A percentile compares a stretch with the other conserved stretches of the same genome.
Evolutionary conservation across 2,797 vertebrate species (phyloP).

Genomic region (Ibycter americanus): DNA sequence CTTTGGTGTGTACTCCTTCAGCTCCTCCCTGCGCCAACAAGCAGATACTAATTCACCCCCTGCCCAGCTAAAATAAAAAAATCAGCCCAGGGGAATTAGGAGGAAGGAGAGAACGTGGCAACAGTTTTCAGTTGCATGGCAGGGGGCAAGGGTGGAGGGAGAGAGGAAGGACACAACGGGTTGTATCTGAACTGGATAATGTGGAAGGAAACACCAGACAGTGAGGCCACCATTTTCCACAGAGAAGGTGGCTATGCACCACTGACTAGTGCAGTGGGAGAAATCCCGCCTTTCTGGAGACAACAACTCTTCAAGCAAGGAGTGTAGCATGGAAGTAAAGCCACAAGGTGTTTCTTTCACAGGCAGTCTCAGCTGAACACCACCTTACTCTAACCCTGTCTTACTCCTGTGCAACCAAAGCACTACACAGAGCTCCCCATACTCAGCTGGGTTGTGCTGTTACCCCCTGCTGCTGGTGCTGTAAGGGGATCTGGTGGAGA

Average conservation of each 20-base stretch:
- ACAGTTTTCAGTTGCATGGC: background rate
- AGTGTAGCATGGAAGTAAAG: background rate
- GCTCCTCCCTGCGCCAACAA: conserved; percentile 67
- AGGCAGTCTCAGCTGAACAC: background rate
- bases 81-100: background rate
- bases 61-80: background rate
- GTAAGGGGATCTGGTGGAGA: background rate
- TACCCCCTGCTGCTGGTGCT: background rate
- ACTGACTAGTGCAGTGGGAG: background rate
- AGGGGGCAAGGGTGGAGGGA: background rate
- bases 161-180: background rate
- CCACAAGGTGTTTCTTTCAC: background rate
- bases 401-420: background rate
- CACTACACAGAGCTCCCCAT: background rate
- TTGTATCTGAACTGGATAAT: fast-evolving
- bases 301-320: background rate
- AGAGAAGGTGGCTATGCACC: background rate
- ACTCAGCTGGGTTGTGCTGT: background rate
- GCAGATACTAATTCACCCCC: background rate
- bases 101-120: background rate
- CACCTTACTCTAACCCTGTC: background rate
- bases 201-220: background rate
- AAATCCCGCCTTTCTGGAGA: background rate
- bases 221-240: background rate
- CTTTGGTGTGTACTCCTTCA: conserved; percentile 68